phyloP scores from a whole-genome alignment of 2,113 vertebrate species.

The Silurus asotus region DNA sequence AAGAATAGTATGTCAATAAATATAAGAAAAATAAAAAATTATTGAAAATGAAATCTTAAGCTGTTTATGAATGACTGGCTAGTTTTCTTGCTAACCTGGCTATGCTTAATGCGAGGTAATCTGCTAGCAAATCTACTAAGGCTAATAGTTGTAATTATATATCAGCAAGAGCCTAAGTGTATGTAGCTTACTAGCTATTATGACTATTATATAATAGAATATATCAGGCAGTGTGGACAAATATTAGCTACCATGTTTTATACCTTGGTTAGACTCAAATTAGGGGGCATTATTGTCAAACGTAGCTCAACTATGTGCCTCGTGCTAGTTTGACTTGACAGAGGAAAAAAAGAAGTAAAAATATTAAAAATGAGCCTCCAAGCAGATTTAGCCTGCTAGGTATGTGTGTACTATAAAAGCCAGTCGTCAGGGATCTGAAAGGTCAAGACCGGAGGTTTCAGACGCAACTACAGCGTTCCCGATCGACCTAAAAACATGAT shows the following conservation, averaged over 20 bases:
- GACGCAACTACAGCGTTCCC: neutral
- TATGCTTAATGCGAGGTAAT: neutral
- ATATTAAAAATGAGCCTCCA: neutral
- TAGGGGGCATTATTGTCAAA: neutral
- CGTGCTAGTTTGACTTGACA: neutral
- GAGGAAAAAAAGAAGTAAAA: conserved; percentile 1
- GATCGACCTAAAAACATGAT: conserved; percentile 27
- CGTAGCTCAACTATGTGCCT: neutral
- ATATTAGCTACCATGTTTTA: neutral
- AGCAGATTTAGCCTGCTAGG: neutral
- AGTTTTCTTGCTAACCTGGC: neutral
- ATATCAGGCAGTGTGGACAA: neutral
- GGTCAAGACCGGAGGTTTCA: neutral
- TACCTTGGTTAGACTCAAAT: neutral
- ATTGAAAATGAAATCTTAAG: neutral
- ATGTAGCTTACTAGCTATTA: neutral
- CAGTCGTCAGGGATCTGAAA: neutral
- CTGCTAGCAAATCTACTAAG: neutral
- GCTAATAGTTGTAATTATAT: neutral
- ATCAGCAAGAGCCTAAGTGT: neutral
- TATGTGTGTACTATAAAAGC: neutral
- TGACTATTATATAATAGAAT: no score
- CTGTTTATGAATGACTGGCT: neutral
- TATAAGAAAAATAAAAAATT: neutral
- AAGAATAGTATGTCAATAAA: neutral